Evolutionary conservation across 1,140 invertebrate species (phyloP), one percentile per base, ranked within the genome.

Genomic region (Glomeris maerens): DNA sequence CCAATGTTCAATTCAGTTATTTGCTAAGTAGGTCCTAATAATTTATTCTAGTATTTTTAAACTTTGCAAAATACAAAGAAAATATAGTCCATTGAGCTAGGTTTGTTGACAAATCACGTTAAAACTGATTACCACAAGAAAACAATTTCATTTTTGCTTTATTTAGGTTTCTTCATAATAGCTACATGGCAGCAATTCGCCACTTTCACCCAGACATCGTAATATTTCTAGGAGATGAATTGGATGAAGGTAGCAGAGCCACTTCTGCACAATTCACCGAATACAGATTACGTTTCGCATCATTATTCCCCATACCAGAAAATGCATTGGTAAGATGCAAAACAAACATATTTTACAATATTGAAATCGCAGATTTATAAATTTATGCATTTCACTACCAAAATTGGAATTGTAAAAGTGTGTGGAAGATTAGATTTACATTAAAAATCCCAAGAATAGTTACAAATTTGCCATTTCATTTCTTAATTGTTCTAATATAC

Each of bases 241-340:
- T 93, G 70, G 89, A 95, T 65, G 90, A 94, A 72, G 90, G 90
- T 0, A 84, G 83, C 50, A 78, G 81, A 50, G 78, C 87, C 1
- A 72, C 70, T 41, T 63, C 73, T 50, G 64, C 74, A 52, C 74
- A 84, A 58, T 92, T 66, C 51, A 45, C 58, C 25, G 54, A 54
- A 29, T 66, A 64, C 42, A 52, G 62, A 13, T 17, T 59, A 3
- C 60, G 68, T 49, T 66, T 70, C 53, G 31, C 55, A 4, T 40
- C 54, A 40, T 58, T 67, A 3, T 68, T 68, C 53, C 54, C 56
- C 28, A 46, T 57, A 29, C 55, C 56, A 27, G 40, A 52, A 36
- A 50, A 55, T 28, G 52, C 51, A 7, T 62, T 60, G 54, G 63
- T 65, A 52, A 45, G 20, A 10, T 10, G 17, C 10, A 36, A 36